Evolutionary conservation across 2,797 vertebrate species (phyloP), one percentile per base, ranked within the genome.

Genomic region (Sebastes hubbsi): DNA sequence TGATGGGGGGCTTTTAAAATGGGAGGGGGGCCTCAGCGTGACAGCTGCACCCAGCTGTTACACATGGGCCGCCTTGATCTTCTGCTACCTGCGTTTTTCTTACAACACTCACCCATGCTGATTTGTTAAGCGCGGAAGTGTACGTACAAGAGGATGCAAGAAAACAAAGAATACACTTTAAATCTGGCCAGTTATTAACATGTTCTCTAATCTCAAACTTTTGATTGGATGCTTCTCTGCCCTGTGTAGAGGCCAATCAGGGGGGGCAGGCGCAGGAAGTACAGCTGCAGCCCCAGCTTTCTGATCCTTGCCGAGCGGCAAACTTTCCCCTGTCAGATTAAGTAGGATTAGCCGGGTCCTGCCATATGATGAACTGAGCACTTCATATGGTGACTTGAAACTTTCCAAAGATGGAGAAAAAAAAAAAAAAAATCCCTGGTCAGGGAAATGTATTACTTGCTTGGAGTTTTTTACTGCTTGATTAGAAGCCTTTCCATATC

Each of bases 41-140:
- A 93, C 92, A 95, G 91, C 90, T 95, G 95, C 95, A 96, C 93
- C 95, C 95, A 95, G 96, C 96, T 95, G 96, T 91, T 96, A 90
- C 93, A 93, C 65, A 61, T 84, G 83, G 86, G 89, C 91, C 88
- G 90, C 88, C 74, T 90, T 93, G 81, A 90, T 91, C 91, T 88
- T 91, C 88, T 81, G 79, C 60, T 81, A 89, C 89, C 83, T 91
- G 88, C 70, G 46, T 4, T 66, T 34, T 34, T 66, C 64, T 62
- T 12, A 38, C 16, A 8, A 60, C 78, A 67, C 59, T 8, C 59
- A 49, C 24, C 58, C 46, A 56, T 2, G 5, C 42, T 55, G 55
- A 63, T 68, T 80, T 30, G 4, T 84, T 56, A 34, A 70, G 34
- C 13, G 52, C 16, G 52, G 25, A 49, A 36, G 63, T 42, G 22